phyloP scores from a whole-genome alignment of 2,113 vertebrate genomes.

The Oreotrochilus melanogaster region DNA sequence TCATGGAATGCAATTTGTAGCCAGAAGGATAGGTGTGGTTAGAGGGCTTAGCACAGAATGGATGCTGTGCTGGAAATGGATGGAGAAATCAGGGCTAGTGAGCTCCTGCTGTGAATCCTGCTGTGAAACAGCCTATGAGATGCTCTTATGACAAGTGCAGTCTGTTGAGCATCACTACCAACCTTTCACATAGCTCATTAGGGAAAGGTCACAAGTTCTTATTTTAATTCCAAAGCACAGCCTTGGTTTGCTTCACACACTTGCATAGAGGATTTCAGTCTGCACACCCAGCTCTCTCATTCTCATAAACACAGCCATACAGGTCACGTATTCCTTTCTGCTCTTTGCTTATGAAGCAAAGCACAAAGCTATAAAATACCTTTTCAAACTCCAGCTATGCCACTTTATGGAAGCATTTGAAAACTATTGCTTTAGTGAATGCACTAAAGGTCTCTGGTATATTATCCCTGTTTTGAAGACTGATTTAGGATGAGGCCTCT shows the following conservation, averaged over 20 bases:
- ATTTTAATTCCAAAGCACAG: constrained; percentile 33
- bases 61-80: constrained; percentile 2
- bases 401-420: constrained; percentile 54
- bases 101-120: constrained; percentile 35
- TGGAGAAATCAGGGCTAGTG: constrained; percentile 3
- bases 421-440: constrained; percentile 41
- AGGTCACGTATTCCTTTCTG: neutral
- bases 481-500: constrained; percentile 18
- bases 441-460: neutral
- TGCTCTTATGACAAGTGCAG: constrained; percentile 47
- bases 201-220: constrained; percentile 47
- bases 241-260: constrained; percentile 20
- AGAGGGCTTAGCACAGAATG: neutral
- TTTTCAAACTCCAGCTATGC: constrained; percentile 49
- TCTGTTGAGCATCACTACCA: constrained; percentile 29
- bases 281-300: neutral
- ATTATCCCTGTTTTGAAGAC: neutral
- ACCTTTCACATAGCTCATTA: constrained; percentile 62
- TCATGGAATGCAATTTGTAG: neutral
- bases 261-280: constrained; percentile 33
- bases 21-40: neutral
- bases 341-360: constrained; percentile 31
- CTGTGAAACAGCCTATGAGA: constrained; percentile 31
- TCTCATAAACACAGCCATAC: constrained; percentile 15
- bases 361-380: constrained; percentile 42